These are phyloP conservation scores for Nothoprocta pentlandii DNA, from an alignment of 2,113 vertebrate species.

Conservation along the genomic window DNA sequence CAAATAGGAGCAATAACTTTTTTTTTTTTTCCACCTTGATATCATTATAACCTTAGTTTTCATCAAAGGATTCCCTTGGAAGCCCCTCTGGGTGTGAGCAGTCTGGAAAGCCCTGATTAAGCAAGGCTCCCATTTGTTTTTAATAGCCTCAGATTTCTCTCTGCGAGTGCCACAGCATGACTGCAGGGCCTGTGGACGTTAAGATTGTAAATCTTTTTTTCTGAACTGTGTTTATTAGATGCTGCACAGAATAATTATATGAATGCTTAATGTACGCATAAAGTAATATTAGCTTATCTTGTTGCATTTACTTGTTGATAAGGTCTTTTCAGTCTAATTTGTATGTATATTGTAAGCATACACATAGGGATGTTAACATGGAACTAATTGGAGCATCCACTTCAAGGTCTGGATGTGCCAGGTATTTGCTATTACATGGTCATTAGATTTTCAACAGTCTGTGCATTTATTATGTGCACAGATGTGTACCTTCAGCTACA, in stretches of 20 bases:
- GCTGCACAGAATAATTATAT: background rate
- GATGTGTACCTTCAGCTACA: background rate
- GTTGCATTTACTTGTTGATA: background rate
- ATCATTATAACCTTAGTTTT: background rate
- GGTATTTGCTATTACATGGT: background rate
- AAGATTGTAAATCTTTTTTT: background rate
- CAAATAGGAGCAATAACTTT: background rate
- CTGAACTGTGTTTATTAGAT: conserved; percentile 2
- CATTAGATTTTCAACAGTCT: background rate
- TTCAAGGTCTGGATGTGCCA: background rate
- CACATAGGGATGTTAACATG: background rate
- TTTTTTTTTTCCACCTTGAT: conserved; percentile 1
- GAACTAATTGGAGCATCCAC: background rate
- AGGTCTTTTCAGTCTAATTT: background rate
- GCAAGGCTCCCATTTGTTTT: conserved; percentile 10
- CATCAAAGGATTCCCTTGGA: background rate
- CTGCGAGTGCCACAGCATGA: background rate
- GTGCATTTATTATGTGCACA: background rate
- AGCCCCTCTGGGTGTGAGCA: background rate
- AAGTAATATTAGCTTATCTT: background rate
- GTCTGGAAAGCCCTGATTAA: background rate
- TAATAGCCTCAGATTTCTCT: background rate
- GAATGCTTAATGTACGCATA: background rate
- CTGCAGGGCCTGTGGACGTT: background rate
- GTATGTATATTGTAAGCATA: background rate